Percentiles rank a stretch among this genome's conserved stretches.
Evolutionary conservation across 2,113 vertebrate species (phyloP).

Genomic region (Neogale vison): DNA sequence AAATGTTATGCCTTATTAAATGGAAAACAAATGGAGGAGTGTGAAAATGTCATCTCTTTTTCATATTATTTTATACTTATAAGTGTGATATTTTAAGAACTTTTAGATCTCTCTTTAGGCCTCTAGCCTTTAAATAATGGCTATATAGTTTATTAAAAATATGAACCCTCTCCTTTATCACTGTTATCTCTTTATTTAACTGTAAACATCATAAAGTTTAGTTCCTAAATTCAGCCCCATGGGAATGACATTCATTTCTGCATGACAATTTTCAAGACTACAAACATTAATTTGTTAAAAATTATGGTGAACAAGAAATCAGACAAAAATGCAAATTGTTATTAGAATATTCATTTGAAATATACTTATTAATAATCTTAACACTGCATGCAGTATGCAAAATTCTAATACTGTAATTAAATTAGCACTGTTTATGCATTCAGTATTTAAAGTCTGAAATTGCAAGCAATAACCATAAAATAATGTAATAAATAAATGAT

Average conservation of each 20-base stretch:
- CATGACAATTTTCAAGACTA: conserved; percentile 25
- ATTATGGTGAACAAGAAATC: conserved; percentile 61
- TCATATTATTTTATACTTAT: not conserved
- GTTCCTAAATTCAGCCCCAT: not conserved
- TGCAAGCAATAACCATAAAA: conserved; percentile 85
- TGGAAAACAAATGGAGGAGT: not conserved
- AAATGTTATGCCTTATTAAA: not conserved
- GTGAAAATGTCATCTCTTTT: not conserved
- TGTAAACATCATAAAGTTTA: not conserved
- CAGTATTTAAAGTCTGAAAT: conserved; percentile 86
- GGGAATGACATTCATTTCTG: conserved; percentile 41
- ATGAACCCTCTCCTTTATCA: not conserved
- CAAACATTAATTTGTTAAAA: conserved; percentile 58
- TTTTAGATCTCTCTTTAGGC: not conserved
- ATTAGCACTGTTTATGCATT: conserved; percentile 85
- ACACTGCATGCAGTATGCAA: conserved; percentile 71
- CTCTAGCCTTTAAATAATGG: not conserved
- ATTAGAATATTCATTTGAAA: conserved; percentile 78
- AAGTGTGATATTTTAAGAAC: not conserved
- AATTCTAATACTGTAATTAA: conserved; percentile 79
- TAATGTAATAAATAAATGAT: conserved; percentile 85
- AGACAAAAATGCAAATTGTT: conserved; percentile 69
- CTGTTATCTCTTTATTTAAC: not conserved
- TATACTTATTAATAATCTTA: conserved; percentile 79
- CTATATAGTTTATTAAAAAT: not conserved